phyloP scores from a whole-genome alignment of 1,140 invertebrate genomes.

The Drosophila pallidifrons region DNA sequence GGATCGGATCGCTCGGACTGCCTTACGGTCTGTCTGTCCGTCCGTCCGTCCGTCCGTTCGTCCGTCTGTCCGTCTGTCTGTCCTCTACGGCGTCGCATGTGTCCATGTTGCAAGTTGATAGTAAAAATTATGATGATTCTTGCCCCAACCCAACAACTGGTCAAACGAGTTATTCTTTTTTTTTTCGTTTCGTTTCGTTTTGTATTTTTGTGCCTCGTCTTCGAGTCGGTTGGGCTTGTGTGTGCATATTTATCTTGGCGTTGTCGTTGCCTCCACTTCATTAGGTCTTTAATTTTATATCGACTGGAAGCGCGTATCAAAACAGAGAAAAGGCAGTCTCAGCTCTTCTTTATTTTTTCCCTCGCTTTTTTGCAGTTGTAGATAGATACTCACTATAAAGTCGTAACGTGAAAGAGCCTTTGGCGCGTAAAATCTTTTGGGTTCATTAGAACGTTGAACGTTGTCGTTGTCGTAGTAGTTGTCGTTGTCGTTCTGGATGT shows the following conservation, averaged over 20 bases:
- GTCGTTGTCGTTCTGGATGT: conserved; percentile 5
- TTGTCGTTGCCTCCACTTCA: conserved; percentile 80
- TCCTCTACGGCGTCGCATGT: conserved; percentile 55
- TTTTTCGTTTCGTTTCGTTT: conserved; percentile 23
- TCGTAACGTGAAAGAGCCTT: conserved; percentile 69
- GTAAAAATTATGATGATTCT: conserved; percentile 83
- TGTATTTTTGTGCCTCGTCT: conserved; percentile 30
- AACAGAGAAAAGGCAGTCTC: conserved; percentile 66
- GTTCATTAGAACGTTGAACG: conserved; percentile 82
- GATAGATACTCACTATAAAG: conserved; percentile 37
- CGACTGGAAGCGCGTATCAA: conserved; percentile 70
- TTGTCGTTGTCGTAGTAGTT: conserved; percentile 32
- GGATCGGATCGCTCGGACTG: conserved; percentile 36
- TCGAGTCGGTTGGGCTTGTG: conserved; percentile 36
- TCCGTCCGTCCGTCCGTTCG: not conserved
- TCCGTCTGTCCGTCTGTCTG: conserved; percentile 17
- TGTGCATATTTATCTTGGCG: conserved; percentile 80
- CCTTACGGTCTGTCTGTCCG: conserved; percentile 12
- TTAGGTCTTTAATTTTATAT: conserved; percentile 83
- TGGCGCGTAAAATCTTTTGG: conserved; percentile 81
- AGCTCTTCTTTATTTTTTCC: not conserved
- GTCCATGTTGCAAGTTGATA: conserved; percentile 82
- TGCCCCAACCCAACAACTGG: conserved; percentile 77
- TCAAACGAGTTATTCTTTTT: conserved; percentile 72
- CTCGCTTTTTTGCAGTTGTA: conserved; percentile 56